Evolutionary conservation across 2,888 invertebrate species (phyloP).

Genomic region (Drosophila anomalipes): DNA sequence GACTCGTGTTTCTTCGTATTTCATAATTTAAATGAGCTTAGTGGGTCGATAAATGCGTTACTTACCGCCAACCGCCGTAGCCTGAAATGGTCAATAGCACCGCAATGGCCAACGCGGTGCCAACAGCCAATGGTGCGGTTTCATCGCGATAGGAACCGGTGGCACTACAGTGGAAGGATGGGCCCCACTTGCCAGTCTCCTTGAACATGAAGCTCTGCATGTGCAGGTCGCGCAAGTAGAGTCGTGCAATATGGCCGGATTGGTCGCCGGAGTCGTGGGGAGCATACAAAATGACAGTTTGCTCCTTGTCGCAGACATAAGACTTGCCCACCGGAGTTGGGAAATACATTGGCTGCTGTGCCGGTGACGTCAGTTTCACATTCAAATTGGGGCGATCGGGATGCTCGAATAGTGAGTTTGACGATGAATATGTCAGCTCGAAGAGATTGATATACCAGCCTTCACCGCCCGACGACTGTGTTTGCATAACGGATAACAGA

Average conservation of each 20-base stretch:
- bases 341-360: constrained; percentile 88
- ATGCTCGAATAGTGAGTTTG: constrained; percentile 87
- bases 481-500: background rate
- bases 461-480: constrained; percentile 94
- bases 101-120: constrained; percentile 93
- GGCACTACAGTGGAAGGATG: constrained; percentile 85
- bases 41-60: background rate
- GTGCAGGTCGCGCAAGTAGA: constrained; percentile 89
- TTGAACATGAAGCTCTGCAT: constrained; percentile 96
- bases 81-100: constrained; percentile 93
- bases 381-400: constrained; percentile 87
- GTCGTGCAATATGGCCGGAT: constrained; percentile 87
- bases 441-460: constrained; percentile 94
- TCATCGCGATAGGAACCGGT: constrained; percentile 90
- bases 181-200: constrained; percentile 88
- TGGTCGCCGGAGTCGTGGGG: constrained; percentile 86
- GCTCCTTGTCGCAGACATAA: constrained; percentile 91
- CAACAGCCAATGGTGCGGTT: constrained; percentile 93
- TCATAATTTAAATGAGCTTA: background rate
- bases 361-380: constrained; percentile 87
- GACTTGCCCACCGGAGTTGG: constrained; percentile 95
- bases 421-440: constrained; percentile 90
- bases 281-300: constrained; percentile 88
- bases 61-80: constrained; percentile 89
- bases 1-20: background rate